Evolutionary conservation across 2,888 invertebrate genomes (phyloP), one percentile per base, ranked within the genome.

Genomic region (Phengaris arion): DNA sequence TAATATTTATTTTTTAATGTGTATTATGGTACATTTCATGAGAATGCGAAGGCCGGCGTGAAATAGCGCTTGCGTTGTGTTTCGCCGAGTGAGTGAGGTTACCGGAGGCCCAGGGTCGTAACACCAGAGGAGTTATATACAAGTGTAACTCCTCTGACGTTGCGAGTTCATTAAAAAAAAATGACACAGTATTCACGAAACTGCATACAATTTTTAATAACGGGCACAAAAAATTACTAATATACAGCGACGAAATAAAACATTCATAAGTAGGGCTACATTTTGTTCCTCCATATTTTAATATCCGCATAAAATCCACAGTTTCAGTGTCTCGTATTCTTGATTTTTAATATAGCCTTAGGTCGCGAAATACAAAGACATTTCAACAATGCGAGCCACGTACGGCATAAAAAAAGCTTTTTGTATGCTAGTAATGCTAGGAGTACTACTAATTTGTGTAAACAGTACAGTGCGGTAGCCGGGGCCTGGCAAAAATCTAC

Each of bases 401-500:
- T 78, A 78, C 77, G 76, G 74, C 77, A 76, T 78, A 79, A 78
- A 79, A 77, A 76, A 76, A 75, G 76, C 77, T 76, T 77, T 77
- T 77, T 77, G 77, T 78, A 76, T 80, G 81, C 35, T 4, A 35
- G 35, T 35, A 35, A 2, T 35, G 35, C 35, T 35, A 35, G 35
- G 2, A 35, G 77, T 80, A 81, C 77, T 79, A 81, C 82, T 86
- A 86, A 86, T 86, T 87, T 84, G 82, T 79, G 79, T 82, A 82
- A 83, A 82, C 84, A n/a, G n/a, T n/a, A n/a, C 83, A 82, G 80
- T 79, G 79, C 81, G 69, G 68, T 70, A 76, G 78, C 64, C 22
- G 59, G 15, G 15, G 57, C 9, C 59, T 35, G 64, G 35, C 13
- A 75, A 78, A 76, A 77, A 78, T 78, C 77, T 80, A 78, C 74